Percentiles rank a stretch among this genome's conserved stretches.
Conservation (phyloP, 2,113 vertebrate genomes). For the Apteryx owenii region DNA sequence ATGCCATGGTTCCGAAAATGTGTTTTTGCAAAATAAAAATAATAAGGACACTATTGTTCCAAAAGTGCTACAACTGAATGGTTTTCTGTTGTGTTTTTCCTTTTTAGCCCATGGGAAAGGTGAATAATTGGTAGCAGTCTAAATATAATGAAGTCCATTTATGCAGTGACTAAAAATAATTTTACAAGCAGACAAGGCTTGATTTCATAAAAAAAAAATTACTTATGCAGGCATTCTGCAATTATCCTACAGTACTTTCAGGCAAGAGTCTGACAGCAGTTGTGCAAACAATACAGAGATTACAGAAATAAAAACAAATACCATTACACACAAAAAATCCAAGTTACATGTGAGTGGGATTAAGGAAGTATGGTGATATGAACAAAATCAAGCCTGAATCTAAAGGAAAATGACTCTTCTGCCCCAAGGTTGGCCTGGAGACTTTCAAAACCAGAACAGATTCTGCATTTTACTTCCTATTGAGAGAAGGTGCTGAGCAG, state of each 20-base stretch:
- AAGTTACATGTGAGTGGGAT: slow-evolving; percentile 66
- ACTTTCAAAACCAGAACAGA: not conserved
- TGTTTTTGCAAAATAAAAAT: slow-evolving; percentile 45
- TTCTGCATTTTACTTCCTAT: not conserved
- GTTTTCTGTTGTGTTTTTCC: slow-evolving; percentile 51
- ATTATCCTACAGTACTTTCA: slow-evolving; percentile 81
- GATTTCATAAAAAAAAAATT: slow-evolving; percentile 81
- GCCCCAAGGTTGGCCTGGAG: not conserved
- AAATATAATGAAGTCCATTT: slow-evolving; percentile 78
- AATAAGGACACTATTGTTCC: slow-evolving; percentile 25
- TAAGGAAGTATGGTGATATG: slow-evolving; percentile 7
- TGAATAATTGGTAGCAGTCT: slow-evolving; percentile 73
- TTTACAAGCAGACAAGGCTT: slow-evolving; percentile 81
- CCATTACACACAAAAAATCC: slow-evolving; percentile 74
- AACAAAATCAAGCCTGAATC: not conserved
- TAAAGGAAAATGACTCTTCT: not conserved
- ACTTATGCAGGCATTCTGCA: slow-evolving; percentile 82
- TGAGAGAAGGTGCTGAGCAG: not conserved
- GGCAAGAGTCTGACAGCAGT: slow-evolving; percentile 79
- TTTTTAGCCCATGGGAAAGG: slow-evolving; percentile 76
- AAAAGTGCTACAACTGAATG: slow-evolving; percentile 30
- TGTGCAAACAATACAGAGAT: slow-evolving; percentile 82
- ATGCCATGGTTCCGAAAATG: slow-evolving; percentile 2
- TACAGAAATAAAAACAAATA: slow-evolving; percentile 83
- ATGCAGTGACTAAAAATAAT: slow-evolving; percentile 79